Conservation (phyloP, 2,888 invertebrate genomes). For the Patella ulyssiponensis region DNA sequence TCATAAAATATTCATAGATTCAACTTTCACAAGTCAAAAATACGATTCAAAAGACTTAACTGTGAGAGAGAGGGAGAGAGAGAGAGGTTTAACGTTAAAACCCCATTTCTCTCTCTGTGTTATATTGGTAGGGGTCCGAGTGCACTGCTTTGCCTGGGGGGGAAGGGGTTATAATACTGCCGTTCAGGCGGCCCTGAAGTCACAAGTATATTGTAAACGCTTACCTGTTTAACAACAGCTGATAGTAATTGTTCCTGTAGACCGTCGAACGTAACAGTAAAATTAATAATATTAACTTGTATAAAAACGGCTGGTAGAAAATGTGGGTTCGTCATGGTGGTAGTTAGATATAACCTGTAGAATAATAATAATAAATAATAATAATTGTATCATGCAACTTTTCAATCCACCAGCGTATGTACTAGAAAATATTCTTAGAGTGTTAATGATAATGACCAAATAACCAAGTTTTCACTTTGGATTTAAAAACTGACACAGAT, state of each 20-base stretch:
- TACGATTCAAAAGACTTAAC: not conserved
- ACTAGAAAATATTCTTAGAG: no score
- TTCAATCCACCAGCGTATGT: no score
- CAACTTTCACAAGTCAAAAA: not conserved
- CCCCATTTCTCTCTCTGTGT: no score
- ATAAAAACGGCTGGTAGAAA: slow-evolving; percentile 70
- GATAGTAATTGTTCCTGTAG: slow-evolving; percentile 72
- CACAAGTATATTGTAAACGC: not conserved
- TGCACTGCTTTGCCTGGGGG: no score
- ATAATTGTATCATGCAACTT: not conserved
- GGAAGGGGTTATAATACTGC: no score
- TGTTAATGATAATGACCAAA: not conserved
- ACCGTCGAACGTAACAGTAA: slow-evolving; percentile 71
- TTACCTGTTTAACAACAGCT: slow-evolving; percentile 70
- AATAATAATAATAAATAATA: slow-evolving; percentile 10
- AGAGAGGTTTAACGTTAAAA: no score
- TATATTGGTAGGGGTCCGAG: no score
- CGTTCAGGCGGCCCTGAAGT: no score
- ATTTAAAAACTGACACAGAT: not conserved
- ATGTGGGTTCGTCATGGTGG: slow-evolving; percentile 70
- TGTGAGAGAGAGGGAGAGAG: no score
- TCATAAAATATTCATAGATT: not conserved
- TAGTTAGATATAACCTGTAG: slow-evolving; percentile 69
- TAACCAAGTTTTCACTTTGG: not conserved
- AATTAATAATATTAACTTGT: slow-evolving; percentile 71